A percentile compares a stretch with the other conserved stretches of the same genome.
Evolutionary conservation across 2,113 vertebrate genomes (phyloP).

Genomic region (Cheilinus undulatus): DNA sequence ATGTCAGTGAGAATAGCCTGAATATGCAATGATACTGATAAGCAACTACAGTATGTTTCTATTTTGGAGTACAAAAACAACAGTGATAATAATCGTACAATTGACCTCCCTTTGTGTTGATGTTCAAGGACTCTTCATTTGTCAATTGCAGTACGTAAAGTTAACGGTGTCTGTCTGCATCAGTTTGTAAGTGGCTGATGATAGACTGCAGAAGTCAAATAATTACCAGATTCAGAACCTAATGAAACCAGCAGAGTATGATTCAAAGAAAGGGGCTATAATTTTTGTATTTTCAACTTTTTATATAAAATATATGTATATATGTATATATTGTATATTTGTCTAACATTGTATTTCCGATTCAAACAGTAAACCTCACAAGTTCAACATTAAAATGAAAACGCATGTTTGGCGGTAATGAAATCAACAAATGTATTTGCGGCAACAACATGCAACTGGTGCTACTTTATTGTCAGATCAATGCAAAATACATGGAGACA

Average conservation of each 20-base stretch:
- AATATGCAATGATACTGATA: slow-evolving; percentile 74
- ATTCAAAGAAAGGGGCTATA: slow-evolving; percentile 42
- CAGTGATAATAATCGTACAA: slow-evolving; percentile 63
- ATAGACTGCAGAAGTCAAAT: slow-evolving; percentile 23
- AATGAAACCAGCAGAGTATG: slow-evolving; percentile 32
- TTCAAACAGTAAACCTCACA: slow-evolving; percentile 77
- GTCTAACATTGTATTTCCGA: slow-evolving; percentile 74
- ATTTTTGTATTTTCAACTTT: slow-evolving; percentile 63
- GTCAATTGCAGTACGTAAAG: slow-evolving; percentile 36
- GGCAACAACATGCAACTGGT: slow-evolving; percentile 80
- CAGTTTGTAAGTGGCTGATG: slow-evolving; percentile 32
- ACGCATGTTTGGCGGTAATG: slow-evolving; percentile 70
- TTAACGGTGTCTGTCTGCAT: slow-evolving; percentile 42
- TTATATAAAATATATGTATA: slow-evolving; percentile 81
- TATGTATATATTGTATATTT: slow-evolving; percentile 74
- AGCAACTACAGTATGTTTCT: slow-evolving; percentile 62
- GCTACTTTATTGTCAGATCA: slow-evolving; percentile 78
- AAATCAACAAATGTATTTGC: slow-evolving; percentile 66
- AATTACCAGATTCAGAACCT: slow-evolving; percentile 21
- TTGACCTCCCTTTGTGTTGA: slow-evolving; percentile 45
- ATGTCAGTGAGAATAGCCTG: slow-evolving; percentile 81
- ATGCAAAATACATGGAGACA: slow-evolving; percentile 73
- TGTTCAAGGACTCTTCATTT: slow-evolving; percentile 27
- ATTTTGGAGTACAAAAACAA: slow-evolving; percentile 70
- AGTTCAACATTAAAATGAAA: slow-evolving; percentile 76